phyloP scores from a whole-genome alignment of 1,140 invertebrate species.

The Colletes gigas region DNA sequence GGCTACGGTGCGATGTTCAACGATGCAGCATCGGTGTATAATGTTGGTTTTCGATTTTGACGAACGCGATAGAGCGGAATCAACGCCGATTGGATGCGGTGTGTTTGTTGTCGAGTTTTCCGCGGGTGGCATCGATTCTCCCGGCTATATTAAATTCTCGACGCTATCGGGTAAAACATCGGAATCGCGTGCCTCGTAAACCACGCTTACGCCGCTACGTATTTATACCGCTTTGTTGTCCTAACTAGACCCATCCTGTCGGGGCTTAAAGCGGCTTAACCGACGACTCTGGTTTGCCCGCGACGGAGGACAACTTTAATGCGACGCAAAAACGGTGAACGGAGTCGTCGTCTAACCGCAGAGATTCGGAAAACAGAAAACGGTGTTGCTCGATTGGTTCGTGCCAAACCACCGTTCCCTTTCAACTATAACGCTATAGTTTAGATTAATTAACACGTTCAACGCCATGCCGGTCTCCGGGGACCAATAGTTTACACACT shows the following conservation, averaged over 20 bases:
- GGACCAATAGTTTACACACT: too few species aligned
- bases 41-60: slow-evolving; percentile 16
- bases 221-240: slow-evolving; percentile 30
- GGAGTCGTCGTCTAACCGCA: background rate
- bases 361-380: slow-evolving; percentile 11
- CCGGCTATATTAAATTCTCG: slow-evolving; percentile 9
- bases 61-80: background rate
- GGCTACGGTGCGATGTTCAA: too few species aligned
- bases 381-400: too few species aligned
- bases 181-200: slow-evolving; percentile 21
- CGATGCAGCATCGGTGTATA: too few species aligned
- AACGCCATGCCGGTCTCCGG: too few species aligned
- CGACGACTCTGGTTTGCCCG: background rate
- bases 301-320: background rate
- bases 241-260: slow-evolving; percentile 13
- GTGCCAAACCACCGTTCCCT: too few species aligned
- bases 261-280: slow-evolving; percentile 30
- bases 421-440: too few species aligned
- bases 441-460: too few species aligned
- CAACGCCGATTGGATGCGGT: background rate
- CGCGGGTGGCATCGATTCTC: background rate
- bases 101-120: background rate
- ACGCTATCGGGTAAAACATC: slow-evolving; percentile 29
- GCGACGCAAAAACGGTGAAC: background rate
- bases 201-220: background rate